These are phyloP conservation scores for Vanacampus margaritifer DNA, from an alignment of 2,113 vertebrate species.

Conservation along the genomic window DNA sequence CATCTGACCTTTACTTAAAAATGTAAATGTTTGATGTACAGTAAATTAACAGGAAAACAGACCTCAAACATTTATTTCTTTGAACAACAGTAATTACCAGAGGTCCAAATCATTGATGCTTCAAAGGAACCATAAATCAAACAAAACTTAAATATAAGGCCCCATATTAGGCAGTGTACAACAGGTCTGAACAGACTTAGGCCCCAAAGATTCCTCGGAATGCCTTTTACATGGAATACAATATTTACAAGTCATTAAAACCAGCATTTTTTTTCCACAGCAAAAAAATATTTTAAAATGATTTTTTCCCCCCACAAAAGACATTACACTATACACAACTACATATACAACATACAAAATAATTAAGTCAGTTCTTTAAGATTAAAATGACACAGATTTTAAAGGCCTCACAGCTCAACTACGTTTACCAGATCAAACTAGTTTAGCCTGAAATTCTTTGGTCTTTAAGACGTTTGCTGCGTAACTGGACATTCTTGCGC, in stretches of 20 bases:
- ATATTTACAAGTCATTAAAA: background rate
- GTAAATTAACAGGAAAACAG: background rate
- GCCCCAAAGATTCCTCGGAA: background rate
- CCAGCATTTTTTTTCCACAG: background rate
- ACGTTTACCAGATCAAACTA: background rate
- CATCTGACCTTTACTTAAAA: background rate
- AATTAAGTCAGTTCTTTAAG: background rate
- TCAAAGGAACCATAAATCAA: background rate
- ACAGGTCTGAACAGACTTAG: background rate
- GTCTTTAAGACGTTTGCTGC: constrained; percentile 27
- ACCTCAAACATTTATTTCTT: background rate
- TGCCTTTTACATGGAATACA: background rate
- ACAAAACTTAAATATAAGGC: background rate
- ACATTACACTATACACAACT: too few species aligned
- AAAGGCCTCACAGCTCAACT: constrained; percentile 31
- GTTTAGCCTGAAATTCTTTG: background rate
- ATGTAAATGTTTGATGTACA: too few species aligned
- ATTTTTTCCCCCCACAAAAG: background rate
- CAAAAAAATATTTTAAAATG: constrained; percentile 1
- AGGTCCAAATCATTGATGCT: background rate
- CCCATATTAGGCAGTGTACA: background rate
- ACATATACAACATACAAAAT: background rate
- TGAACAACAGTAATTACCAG: background rate
- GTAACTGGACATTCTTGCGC: constrained; percentile 43
- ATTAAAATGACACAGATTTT: background rate